phyloP scores from a whole-genome alignment of 2,797 vertebrate species.

The Eleutherodactylus coqui region DNA sequence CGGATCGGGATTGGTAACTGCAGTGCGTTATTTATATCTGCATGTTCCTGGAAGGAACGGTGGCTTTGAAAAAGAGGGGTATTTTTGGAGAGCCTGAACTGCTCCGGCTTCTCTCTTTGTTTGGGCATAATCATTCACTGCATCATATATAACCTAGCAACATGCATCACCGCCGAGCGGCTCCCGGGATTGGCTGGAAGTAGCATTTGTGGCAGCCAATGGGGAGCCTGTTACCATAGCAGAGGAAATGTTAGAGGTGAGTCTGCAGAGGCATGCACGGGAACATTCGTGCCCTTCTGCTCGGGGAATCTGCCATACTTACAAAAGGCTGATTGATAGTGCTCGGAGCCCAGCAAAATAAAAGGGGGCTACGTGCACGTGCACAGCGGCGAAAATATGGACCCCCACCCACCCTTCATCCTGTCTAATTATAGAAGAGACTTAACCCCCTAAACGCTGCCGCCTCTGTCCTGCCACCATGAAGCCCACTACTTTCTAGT shows the following conservation, averaged over 20 bases:
- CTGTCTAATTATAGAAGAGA: slow-evolving; percentile 37
- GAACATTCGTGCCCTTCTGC: slow-evolving; percentile 63
- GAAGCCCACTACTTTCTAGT: background rate
- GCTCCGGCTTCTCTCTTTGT: slow-evolving; percentile 80
- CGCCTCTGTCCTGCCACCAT: background rate
- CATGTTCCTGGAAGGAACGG: slow-evolving; percentile 65
- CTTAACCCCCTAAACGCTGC: slow-evolving; percentile 40
- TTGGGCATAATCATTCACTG: slow-evolving; percentile 88
- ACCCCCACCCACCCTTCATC: background rate
- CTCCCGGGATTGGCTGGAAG: slow-evolving; percentile 88
- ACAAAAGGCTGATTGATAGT: slow-evolving; percentile 68
- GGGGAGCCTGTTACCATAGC: slow-evolving; percentile 92
- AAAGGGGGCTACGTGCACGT: background rate
- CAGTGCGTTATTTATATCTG: slow-evolving; percentile 65
- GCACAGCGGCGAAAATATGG: background rate
- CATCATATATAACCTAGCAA: slow-evolving; percentile 91
- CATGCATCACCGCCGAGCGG: slow-evolving; percentile 88
- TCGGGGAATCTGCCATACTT: slow-evolving; percentile 69
- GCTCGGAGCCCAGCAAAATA: slow-evolving; percentile 65
- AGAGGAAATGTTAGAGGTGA: slow-evolving; percentile 71
- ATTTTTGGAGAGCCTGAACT: slow-evolving; percentile 73
- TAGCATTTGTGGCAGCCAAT: slow-evolving; percentile 85
- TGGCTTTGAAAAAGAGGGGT: slow-evolving; percentile 60
- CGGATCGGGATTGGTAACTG: slow-evolving; percentile 69
- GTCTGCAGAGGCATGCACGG: slow-evolving; percentile 63